These are phyloP conservation scores for Phoebastria nigripes DNA, from an alignment of 2,797 vertebrate species.

Conservation along the genomic window DNA sequence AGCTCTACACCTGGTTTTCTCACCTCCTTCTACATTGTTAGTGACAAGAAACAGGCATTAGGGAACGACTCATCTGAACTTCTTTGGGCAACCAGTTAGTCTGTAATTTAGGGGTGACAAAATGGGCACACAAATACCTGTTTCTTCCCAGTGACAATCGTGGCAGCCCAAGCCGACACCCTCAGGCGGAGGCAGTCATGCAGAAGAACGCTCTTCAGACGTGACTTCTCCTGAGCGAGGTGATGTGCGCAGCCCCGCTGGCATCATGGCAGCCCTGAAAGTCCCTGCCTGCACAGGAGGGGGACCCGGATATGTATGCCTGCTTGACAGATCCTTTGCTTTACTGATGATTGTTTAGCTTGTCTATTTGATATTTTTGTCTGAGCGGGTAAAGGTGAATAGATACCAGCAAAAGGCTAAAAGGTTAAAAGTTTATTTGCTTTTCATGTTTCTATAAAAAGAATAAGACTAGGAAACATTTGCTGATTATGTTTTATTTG, in stretches of 20 bases:
- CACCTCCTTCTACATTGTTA: background rate
- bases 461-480: background rate
- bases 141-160: rapidly evolving
- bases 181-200: background rate
- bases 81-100: background rate
- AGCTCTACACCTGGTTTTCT: background rate
- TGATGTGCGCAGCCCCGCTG: background rate
- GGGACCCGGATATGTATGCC: rapidly evolving
- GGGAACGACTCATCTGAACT: background rate
- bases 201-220: background rate
- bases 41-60: background rate
- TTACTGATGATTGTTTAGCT: background rate
- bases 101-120: background rate
- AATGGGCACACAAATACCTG: background rate
- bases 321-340: background rate
- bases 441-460: background rate
- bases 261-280: background rate
- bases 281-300: background rate
- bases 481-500: background rate
- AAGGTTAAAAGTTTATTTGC: background rate
- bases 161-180: background rate
- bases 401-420: background rate
- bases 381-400: background rate
- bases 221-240: rapidly evolving
- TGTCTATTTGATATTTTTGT: background rate